Evolutionary conservation across 2,113 vertebrate species (phyloP), one percentile per base, ranked within the genome.

Genomic region (Ammodytes marinus): DNA sequence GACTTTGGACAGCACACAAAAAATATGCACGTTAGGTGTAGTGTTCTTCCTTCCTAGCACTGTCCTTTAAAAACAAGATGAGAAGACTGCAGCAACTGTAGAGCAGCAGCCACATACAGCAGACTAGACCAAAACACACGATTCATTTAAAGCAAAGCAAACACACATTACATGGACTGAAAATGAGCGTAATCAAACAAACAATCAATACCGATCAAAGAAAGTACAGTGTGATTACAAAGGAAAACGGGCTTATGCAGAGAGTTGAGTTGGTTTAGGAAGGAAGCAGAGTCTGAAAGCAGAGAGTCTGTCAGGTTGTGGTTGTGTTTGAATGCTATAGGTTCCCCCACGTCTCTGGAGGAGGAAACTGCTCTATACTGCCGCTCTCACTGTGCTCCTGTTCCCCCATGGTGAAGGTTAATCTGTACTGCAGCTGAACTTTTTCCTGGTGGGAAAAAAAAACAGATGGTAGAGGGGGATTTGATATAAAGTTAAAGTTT

Each of bases 401-500:
- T 54, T 98, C 97, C 47, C 96, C 98, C 93, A 99, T 93, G 77
- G 95, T 96, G 93, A 98, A 99, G 52, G 94, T 96, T 66, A 99
- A 92, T 90, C 96, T 97, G 96, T 98, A 99, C 84, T 97, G 96
- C 90, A 99, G 96, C 77, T 97, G 96, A 52, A 99, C 97, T 87
- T 97, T 99, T 91, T 99, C 98, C 98, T 99, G 87, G 42, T 27
- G 83, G n/a, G 43, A 58, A 37, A 83, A 8, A 81, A 10, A 76
- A 27, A 66, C 9, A 65, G 40, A 53, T 1, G 17, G 35, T 35
- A 50, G 17, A 11, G 14, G n/a, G 13, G 2, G 66, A 63, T 35
- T 39, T 12, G 46, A 40, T 43, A 46, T 2, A 63, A 2, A 14
- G n/a, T 65, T 50, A n/a, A 43, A 60, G 19, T 46, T 15, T n/a